Evolutionary conservation across 2,888 invertebrate species (phyloP), one percentile per base, ranked within the genome.

Genomic region (Apamea anceps): DNA sequence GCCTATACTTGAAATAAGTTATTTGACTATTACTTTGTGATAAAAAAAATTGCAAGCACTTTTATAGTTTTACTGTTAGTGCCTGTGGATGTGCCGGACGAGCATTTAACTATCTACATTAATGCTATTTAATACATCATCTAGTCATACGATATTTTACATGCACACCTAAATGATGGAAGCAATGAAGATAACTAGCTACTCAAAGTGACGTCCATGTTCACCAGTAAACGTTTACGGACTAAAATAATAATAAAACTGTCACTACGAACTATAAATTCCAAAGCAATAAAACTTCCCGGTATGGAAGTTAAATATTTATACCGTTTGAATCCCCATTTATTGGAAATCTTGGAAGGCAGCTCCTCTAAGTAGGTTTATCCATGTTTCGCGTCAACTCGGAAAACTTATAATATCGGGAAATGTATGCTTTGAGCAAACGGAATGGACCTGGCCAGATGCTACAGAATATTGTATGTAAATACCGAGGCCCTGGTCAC

Each of bases 241-340:
- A 25, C 62, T 77, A 42, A 81, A 65, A 80, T 70, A 73, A 73
- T 42, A 80, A 57, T 84, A 84, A 84, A 68, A 81, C 37, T 21
- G 62, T 81, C 79, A 68, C 84, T 62, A 12, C 28, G 60, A 71
- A 81, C 85, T 85, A 81, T 80, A 80, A 85, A 85, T 85, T 81
- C 85, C 10, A 54, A 57, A 73, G 82, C 85, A 85, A 73, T 82
- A 71, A 82, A 81, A 85, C 57, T 81, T 70, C 32, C 28, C 62
- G 85, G 37, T 82, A 73, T 81, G 81, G 65, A 85, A 81, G 82
- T 85, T 81, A 63, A 82, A 82, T 82, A 85, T 85, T 82, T 85
- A 85, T 85, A 70, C 65, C 82, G 82, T 81, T 82, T 81, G 68
- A 75, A 82, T 82, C 70, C 82, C 85, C 68, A 82, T 82, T 82